Conservation (phyloP, 2,888 invertebrate genomes). For the Crossocerus cetratus region DNA sequence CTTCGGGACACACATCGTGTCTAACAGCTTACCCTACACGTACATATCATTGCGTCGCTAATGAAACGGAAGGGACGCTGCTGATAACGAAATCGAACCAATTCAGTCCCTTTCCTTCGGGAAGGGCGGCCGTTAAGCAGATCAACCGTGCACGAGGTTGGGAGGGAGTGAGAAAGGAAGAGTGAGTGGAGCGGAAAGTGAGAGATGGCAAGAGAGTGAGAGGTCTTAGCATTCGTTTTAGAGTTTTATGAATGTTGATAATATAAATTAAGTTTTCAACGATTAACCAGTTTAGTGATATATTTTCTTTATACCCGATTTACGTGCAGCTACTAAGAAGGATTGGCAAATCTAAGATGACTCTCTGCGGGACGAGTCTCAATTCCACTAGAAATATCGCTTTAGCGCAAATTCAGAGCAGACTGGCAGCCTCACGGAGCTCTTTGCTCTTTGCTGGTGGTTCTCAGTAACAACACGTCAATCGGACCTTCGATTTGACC, state of each 20-base stretch:
- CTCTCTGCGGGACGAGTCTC: constrained; percentile 4
- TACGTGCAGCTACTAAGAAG: constrained; percentile 1
- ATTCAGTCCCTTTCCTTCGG: constrained; percentile 42
- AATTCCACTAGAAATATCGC: too few species aligned
- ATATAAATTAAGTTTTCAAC: constrained; percentile 59
- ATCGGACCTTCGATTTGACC: constrained; percentile 9
- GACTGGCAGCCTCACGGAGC: too few species aligned
- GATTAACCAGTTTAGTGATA: constrained; percentile 41
- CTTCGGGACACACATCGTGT: constrained; percentile 38
- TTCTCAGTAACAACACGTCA: too few species aligned
- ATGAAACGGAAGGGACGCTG: constrained; percentile 38
- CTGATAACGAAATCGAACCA: constrained; percentile 31
- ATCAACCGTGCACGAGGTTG: not conserved
- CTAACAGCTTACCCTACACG: constrained; percentile 43
- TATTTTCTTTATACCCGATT: constrained; percentile 10
- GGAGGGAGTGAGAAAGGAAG: constrained; percentile 3
- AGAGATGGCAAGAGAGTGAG: constrained; percentile 26
- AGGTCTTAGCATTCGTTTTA: constrained; percentile 58
- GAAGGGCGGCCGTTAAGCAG: constrained; percentile 29
- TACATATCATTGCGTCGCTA: constrained; percentile 65
- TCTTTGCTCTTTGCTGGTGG: too few species aligned
- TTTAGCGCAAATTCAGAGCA: too few species aligned
- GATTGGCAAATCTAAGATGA: constrained; percentile 15
- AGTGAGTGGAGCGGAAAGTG: constrained; percentile 23
- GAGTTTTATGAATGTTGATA: constrained; percentile 66